Evolutionary conservation across 2,113 vertebrate species (phyloP).

Genomic region (Dryoscopus gambensis): DNA sequence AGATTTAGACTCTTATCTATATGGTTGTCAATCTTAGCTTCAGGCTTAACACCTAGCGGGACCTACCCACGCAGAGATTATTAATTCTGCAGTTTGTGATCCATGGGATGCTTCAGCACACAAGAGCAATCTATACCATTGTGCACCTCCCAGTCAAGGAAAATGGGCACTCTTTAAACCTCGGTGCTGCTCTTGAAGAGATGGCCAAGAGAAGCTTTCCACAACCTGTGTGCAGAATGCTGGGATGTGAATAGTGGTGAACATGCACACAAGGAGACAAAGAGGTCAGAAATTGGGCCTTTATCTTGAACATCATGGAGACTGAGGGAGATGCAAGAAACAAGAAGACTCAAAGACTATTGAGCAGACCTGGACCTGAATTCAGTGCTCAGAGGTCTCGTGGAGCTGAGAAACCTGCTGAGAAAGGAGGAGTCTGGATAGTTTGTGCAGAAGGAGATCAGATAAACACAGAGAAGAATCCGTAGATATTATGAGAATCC

Average conservation of each 20-base stretch:
- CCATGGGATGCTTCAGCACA: background rate
- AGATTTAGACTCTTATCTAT: background rate
- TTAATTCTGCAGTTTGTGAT: background rate
- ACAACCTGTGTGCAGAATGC: background rate
- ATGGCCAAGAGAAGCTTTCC: background rate
- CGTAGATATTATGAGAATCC: accelerated
- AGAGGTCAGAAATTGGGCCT: background rate
- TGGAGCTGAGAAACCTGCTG: background rate
- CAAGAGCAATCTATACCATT: background rate
- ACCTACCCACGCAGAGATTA: too few relatives aligned
- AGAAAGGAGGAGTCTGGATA: background rate
- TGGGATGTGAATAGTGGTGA: background rate
- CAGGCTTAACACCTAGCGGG: background rate
- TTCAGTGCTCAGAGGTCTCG: background rate
- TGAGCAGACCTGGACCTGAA: background rate
- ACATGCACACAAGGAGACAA: background rate
- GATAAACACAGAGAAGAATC: background rate
- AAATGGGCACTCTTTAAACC: background rate
- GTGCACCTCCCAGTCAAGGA: background rate
- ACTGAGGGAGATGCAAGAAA: background rate
- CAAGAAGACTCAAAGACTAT: background rate
- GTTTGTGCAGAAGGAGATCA: background rate
- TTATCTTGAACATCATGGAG: background rate
- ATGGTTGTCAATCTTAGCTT: background rate
- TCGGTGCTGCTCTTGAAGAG: accelerated